A percentile compares a stretch with the other conserved stretches of the same genome.
Conservation (phyloP, 1,140 invertebrate genomes). For the Sycophaga agraensis region DNA sequence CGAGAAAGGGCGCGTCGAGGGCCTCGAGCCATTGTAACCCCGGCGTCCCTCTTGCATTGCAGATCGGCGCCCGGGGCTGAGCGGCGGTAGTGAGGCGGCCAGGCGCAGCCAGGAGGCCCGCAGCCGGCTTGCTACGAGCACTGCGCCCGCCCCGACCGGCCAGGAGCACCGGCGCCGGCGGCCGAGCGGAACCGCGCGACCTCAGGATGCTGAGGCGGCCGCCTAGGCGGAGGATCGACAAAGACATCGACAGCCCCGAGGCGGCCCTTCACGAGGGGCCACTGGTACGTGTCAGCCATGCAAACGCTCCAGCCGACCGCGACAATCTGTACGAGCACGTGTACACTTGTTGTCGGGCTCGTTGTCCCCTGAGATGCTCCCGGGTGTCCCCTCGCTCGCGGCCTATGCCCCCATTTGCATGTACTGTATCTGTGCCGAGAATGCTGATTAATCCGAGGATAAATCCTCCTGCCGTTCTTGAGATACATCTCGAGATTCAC, state of each 20-base stretch:
- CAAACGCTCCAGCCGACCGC: no score
- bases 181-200: conserved; percentile 10
- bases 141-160: conserved; percentile 43
- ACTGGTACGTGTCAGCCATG: conserved; percentile 8
- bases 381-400: no score
- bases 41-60: conserved; percentile 7
- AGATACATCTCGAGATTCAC: no score
- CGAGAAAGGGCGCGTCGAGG: no score
- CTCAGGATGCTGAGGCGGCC: conserved; percentile 48
- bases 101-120: not conserved
- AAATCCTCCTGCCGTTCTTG: no score
- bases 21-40: not conserved
- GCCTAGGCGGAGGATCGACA: conserved; percentile 28
- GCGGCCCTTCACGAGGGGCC: conserved; percentile 38
- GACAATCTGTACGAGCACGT: no score
- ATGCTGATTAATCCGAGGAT: no score
- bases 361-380: no score
- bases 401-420: no score
- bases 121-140: not conserved
- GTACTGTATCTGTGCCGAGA: no score
- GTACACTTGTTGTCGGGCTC: no score
- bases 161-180: not conserved
- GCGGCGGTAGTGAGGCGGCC: not conserved
- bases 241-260: conserved; percentile 32
- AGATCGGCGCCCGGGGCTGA: conserved; percentile 22